phyloP scores from a whole-genome alignment of 2,888 invertebrate genomes.

The Dorcus parallelipipedus region DNA sequence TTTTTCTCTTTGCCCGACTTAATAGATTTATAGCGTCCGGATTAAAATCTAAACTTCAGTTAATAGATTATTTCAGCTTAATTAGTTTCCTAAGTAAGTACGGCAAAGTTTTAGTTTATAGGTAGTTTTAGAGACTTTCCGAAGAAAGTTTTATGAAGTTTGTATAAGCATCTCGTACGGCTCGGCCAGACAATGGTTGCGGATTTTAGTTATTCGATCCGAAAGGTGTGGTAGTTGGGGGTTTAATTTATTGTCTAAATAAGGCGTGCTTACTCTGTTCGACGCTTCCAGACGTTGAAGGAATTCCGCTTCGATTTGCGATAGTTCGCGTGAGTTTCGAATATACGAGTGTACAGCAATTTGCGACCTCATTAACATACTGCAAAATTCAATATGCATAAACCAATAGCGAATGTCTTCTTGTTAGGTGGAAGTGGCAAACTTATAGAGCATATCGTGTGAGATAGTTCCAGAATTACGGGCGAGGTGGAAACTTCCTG shows the following conservation, averaged over 20 bases:
- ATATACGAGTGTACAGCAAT: too few species aligned
- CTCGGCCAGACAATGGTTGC: conserved; percentile 7
- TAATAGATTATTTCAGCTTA: conserved; percentile 17
- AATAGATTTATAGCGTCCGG: too few species aligned
- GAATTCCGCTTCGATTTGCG: not conserved
- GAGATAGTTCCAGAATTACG: too few species aligned
- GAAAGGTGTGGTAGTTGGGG: conserved; percentile 8
- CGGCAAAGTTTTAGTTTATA: conserved; percentile 10
- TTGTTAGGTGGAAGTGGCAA: too few species aligned
- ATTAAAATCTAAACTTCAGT: too few species aligned
- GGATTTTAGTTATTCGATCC: conserved; percentile 12
- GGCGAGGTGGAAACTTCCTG: too few species aligned
- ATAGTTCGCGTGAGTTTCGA: too few species aligned
- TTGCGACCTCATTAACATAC: too few species aligned
- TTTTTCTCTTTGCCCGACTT: too few species aligned
- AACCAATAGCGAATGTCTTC: too few species aligned
- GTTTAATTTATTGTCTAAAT: conserved; percentile 12
- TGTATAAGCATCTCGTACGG: not conserved
- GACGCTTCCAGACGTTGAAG: not conserved
- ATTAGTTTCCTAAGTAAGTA: conserved; percentile 14
- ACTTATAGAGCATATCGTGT: too few species aligned
- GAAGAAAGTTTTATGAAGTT: conserved; percentile 11
- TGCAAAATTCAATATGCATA: too few species aligned
- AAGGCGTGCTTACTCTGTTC: not conserved
- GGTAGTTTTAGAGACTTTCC: conserved; percentile 11